These are phyloP conservation scores for Adelges cooleyi DNA, from an alignment of 1,140 invertebrate genomes.

Conservation along the genomic window DNA sequence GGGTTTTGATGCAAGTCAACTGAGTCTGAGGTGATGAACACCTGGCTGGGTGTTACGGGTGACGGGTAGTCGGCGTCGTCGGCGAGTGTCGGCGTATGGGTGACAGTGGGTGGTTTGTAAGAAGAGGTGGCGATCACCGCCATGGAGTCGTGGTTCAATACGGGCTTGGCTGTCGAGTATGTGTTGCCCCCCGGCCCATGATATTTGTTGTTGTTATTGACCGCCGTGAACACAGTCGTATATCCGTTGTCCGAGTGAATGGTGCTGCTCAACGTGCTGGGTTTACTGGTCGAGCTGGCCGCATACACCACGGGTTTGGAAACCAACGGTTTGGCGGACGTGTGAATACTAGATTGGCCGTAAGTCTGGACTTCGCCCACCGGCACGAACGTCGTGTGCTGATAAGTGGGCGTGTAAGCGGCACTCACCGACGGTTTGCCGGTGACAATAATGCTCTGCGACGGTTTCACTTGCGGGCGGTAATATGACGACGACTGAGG, in stretches of 20 bases:
- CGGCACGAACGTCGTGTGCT: background rate
- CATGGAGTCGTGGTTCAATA: background rate
- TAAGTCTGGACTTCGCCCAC: background rate
- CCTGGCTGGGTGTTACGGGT: background rate
- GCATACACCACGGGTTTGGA: background rate
- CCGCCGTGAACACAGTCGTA: background rate
- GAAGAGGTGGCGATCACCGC: background rate
- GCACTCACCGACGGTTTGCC: slow-evolving; percentile 25
- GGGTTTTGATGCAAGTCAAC: background rate
- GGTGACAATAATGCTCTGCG: slow-evolving; percentile 10
- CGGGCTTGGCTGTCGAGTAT: slow-evolving; percentile 20
- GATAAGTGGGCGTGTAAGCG: slow-evolving; percentile 4
- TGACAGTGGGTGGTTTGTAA: slow-evolving; percentile 1
- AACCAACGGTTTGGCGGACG: background rate
- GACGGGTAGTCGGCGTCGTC: background rate
- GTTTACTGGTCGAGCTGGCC: background rate
- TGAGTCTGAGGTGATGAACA: background rate
- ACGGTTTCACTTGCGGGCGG: slow-evolving; percentile 14
- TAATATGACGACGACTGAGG: background rate
- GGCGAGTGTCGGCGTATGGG: background rate
- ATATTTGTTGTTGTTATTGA: slow-evolving; percentile 3
- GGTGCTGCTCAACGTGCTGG: background rate
- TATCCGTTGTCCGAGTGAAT: background rate
- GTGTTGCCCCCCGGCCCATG: background rate
- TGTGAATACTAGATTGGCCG: background rate